These are phyloP conservation scores for Parapristionchus giblindavisi DNA, from an alignment of 2,888 invertebrate genomes.

Conservation along the genomic window DNA sequence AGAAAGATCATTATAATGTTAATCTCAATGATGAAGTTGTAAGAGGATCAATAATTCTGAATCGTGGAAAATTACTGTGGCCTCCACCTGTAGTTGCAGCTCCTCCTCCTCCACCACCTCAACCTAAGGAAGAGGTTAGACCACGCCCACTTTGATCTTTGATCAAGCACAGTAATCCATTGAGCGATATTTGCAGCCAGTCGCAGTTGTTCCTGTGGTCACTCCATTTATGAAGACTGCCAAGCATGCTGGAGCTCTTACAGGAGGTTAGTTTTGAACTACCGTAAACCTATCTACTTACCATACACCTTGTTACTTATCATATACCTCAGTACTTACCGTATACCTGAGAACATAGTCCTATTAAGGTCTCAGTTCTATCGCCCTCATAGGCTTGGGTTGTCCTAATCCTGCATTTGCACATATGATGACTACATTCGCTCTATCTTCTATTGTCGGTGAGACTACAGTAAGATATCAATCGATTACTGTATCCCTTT, in stretches of 20 bases:
- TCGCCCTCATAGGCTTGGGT: slow-evolving; percentile 79
- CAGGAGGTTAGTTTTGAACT: slow-evolving; percentile 75
- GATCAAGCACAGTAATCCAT: no score
- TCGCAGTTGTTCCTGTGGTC: slow-evolving; percentile 69
- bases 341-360: not conserved
- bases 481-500: not conserved
- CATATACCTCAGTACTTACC: not conserved
- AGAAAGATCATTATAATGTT: slow-evolving; percentile 82
- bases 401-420: slow-evolving; percentile 87
- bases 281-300: not conserved
- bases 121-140: slow-evolving; percentile 36
- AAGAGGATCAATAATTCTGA: slow-evolving; percentile 82
- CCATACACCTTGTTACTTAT: not conserved
- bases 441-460: slow-evolving; percentile 82
- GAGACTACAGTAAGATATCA: slow-evolving; percentile 44
- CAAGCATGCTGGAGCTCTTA: slow-evolving; percentile 78
- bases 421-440: slow-evolving; percentile 86
- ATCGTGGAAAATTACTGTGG: slow-evolving; percentile 81
- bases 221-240: slow-evolving; percentile 80
- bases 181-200: no score
- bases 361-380: slow-evolving; percentile 76
- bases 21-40: slow-evolving; percentile 83
- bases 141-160: no score
- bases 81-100: slow-evolving; percentile 78
- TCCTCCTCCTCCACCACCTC: slow-evolving; percentile 64